Conservation (phyloP, 2,888 invertebrate species). For the Drosophila meridionalis region DNA sequence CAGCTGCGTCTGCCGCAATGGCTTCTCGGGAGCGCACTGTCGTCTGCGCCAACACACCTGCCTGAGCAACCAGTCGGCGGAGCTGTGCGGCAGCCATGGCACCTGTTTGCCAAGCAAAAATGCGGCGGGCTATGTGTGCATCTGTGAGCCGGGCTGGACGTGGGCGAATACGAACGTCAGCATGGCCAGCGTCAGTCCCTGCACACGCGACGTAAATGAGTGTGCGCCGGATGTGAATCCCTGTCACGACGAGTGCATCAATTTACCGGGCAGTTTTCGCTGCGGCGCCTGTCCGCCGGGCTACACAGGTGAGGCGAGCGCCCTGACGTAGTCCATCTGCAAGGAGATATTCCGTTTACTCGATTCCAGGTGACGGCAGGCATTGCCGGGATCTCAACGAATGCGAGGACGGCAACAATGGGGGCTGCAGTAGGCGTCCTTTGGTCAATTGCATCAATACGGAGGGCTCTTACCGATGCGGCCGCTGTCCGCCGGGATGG, state of each 20-base stretch:
- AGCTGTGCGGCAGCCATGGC: conserved; percentile 96
- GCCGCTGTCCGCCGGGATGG: conserved; percentile 94
- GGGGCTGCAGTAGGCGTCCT: conserved; percentile 94
- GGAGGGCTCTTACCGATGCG: conserved; percentile 94
- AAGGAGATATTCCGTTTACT: too few species aligned
- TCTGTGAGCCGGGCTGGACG: conserved; percentile 96
- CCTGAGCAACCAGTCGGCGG: conserved; percentile 88
- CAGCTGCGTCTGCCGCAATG: conserved; percentile 91
- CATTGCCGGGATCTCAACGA: conserved; percentile 95
- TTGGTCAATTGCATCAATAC: conserved; percentile 95
- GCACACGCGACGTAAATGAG: conserved; percentile 94
- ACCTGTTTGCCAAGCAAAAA: conserved; percentile 90
- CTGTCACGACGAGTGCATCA: conserved; percentile 94
- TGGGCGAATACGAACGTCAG: conserved; percentile 86
- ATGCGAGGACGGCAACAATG: conserved; percentile 90
- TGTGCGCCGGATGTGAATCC: conserved; percentile 89
- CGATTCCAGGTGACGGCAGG: conserved; percentile 89
- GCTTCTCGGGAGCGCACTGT: conserved; percentile 94
- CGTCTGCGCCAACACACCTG: conserved; percentile 91
- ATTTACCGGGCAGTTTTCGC: conserved; percentile 94
- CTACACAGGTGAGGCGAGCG: conserved; percentile 87
- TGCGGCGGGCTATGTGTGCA: conserved; percentile 89
- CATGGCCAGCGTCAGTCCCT: conserved; percentile 88
- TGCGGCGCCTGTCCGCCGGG: conserved; percentile 96
- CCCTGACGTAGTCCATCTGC: neutral